Conservation (phyloP, 2,888 invertebrate genomes). For the Plemyria rubiginata region DNA sequence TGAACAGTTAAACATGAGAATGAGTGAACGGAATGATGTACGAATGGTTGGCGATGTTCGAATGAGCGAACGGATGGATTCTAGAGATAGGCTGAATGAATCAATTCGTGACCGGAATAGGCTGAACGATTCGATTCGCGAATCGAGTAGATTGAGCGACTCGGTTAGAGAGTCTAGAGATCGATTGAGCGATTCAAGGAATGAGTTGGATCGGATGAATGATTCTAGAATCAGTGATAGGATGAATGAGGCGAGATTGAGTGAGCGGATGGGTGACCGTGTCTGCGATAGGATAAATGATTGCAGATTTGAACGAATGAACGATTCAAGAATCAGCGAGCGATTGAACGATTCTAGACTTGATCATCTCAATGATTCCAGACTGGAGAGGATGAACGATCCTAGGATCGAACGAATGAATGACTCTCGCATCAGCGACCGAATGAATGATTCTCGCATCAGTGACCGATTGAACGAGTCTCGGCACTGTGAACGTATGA, state of each 20-base stretch:
- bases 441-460: slow-evolving; percentile 7
- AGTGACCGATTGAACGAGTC: slow-evolving; percentile 44
- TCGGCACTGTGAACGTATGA: slow-evolving; percentile 48
- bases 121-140: slow-evolving; percentile 44
- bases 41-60: slow-evolving; percentile 18
- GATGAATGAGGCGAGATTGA: slow-evolving; percentile 59
- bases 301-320: slow-evolving; percentile 49
- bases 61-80: slow-evolving; percentile 37
- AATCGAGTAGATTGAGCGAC: slow-evolving; percentile 41
- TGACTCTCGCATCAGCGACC: slow-evolving; percentile 45
- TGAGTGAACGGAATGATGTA: slow-evolving; percentile 35
- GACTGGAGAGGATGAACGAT: slow-evolving; percentile 50
- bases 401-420: slow-evolving; percentile 48
- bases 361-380: slow-evolving; percentile 46
- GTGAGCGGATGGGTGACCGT: slow-evolving; percentile 32
- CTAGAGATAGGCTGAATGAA: slow-evolving; percentile 28
- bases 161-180: slow-evolving; percentile 49
- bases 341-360: slow-evolving; percentile 51
- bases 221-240: slow-evolving; percentile 61
- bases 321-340: slow-evolving; percentile 47
- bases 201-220: slow-evolving; percentile 49
- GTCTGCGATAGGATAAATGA: slow-evolving; percentile 48
- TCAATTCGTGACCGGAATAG: slow-evolving; percentile 30
- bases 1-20: slow-evolving; percentile 57
- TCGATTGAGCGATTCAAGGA: slow-evolving; percentile 58